Evolutionary conservation across 2,888 invertebrate species (phyloP).

Genomic region (Caenorhabditis sp.): DNA sequence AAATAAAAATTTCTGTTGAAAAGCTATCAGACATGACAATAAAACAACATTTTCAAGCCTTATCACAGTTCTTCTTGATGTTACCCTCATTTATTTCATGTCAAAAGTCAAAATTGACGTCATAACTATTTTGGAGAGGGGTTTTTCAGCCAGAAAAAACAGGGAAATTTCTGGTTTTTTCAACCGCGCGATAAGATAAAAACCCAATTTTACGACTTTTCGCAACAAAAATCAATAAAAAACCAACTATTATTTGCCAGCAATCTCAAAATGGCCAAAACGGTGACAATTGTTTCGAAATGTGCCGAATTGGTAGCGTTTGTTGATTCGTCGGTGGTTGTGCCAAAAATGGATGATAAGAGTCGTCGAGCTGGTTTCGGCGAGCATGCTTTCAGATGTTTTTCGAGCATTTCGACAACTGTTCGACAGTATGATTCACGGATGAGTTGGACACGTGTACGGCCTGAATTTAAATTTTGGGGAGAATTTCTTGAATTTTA

Average conservation of each 20-base stretch:
- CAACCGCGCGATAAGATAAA: too few relatives aligned
- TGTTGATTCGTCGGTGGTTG: constrained; percentile 22
- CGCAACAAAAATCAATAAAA: too few relatives aligned
- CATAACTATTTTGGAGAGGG: constrained; percentile 12
- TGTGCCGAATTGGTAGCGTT: constrained; percentile 21
- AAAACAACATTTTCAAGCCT: background rate
- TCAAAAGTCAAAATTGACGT: background rate
- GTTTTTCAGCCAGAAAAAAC: background rate
- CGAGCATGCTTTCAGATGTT: constrained; percentile 23
- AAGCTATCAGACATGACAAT: background rate
- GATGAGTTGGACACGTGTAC: constrained; percentile 36
- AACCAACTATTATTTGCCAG: constrained; percentile 53
- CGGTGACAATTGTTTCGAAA: constrained; percentile 43
- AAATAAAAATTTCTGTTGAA: background rate
- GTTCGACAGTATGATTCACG: constrained; percentile 33
- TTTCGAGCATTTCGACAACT: constrained; percentile 19
- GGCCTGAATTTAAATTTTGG: constrained; percentile 28
- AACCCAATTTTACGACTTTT: too few relatives aligned
- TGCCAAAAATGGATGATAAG: constrained; percentile 30
- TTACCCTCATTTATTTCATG: background rate
- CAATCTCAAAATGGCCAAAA: constrained; percentile 45
- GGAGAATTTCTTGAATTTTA: too few relatives aligned
- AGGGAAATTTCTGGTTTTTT: background rate
- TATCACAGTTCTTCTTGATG: constrained; percentile 1
- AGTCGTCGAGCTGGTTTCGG: constrained; percentile 19